phyloP scores from a whole-genome alignment of 2,888 invertebrate genomes.

The Drosophila neoperkinsi region DNA sequence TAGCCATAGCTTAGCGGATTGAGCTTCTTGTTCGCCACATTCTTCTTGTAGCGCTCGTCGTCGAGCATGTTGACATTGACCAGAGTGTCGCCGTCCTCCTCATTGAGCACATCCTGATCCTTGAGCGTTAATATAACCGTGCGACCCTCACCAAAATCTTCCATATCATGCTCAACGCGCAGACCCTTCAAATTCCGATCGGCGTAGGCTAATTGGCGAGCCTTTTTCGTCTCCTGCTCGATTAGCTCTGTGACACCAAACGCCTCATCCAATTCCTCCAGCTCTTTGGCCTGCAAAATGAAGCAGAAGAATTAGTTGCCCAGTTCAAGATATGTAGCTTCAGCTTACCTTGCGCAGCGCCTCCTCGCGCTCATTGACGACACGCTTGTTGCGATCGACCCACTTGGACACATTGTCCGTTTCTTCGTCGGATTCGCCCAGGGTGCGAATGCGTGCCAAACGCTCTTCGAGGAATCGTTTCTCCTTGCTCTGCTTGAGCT shows the following conservation, averaged over 20 bases:
- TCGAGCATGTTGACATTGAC: slow-evolving; percentile 96
- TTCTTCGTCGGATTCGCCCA: slow-evolving; percentile 91
- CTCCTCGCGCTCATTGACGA: slow-evolving; percentile 92
- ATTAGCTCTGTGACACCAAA: slow-evolving; percentile 95
- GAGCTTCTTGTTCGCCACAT: slow-evolving; percentile 92
- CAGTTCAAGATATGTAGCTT: not conserved
- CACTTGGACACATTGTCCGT: slow-evolving; percentile 91
- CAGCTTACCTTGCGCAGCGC: slow-evolving; percentile 89
- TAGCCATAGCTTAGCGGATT: slow-evolving; percentile 93
- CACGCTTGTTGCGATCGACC: slow-evolving; percentile 92
- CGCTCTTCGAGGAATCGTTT: slow-evolving; percentile 89
- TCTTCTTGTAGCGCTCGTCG: slow-evolving; percentile 93
- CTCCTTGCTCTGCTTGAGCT: slow-evolving; percentile 91
- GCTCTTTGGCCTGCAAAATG: slow-evolving; percentile 91
- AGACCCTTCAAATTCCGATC: slow-evolving; percentile 92
- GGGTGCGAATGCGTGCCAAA: slow-evolving; percentile 90
- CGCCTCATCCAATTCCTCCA: slow-evolving; percentile 97
- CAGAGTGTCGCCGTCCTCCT: slow-evolving; percentile 94
- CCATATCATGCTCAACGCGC: slow-evolving; percentile 93
- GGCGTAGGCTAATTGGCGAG: slow-evolving; percentile 88
- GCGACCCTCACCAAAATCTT: slow-evolving; percentile 90
- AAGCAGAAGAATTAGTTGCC: slow-evolving; percentile 28
- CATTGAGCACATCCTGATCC: slow-evolving; percentile 95
- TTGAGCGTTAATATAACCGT: slow-evolving; percentile 96
- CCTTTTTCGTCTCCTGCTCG: slow-evolving; percentile 90